These are phyloP conservation scores for Xenentodon cancila DNA, from an alignment of 2,797 vertebrate species.

Conservation along the genomic window DNA sequence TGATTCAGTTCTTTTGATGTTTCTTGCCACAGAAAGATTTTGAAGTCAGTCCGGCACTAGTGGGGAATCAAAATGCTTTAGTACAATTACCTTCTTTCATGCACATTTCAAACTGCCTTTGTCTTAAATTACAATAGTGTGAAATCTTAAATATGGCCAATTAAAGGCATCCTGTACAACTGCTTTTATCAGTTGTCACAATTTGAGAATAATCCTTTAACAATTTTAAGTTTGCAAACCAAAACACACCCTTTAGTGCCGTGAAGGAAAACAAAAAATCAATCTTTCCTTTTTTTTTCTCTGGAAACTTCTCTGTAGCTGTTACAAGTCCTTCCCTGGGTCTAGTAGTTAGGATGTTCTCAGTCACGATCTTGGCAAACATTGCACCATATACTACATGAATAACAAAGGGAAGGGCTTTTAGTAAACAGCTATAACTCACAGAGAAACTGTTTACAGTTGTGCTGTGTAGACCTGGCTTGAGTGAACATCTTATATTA, in stretches of 20 bases:
- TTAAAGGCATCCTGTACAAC: conserved; percentile 16
- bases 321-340: not conserved
- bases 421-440: conserved; percentile 82
- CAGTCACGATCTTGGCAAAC: conserved; percentile 60
- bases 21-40: conserved; percentile 33
- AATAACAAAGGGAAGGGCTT: conserved; percentile 76
- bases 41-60: conserved; percentile 35
- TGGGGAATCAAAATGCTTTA: conserved; percentile 22
- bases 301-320: not conserved
- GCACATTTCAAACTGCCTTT: too few relatives aligned
- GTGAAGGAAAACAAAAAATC: too few relatives aligned
- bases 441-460: conserved; percentile 76
- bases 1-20: conserved; percentile 21
- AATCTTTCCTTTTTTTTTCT: too few relatives aligned
- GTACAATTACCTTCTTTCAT: conserved; percentile 10
- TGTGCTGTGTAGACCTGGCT: conserved; percentile 76
- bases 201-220: too few relatives aligned
- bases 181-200: too few relatives aligned
- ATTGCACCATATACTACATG: conserved; percentile 60
- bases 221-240: too few relatives aligned
- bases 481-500: conserved; percentile 73
- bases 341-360: conserved; percentile 3
- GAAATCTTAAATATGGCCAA: too few relatives aligned
- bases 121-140: too few relatives aligned
- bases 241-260: too few relatives aligned